phyloP scores from a whole-genome alignment of 2,797 vertebrate species.

The Mycteria americana region DNA sequence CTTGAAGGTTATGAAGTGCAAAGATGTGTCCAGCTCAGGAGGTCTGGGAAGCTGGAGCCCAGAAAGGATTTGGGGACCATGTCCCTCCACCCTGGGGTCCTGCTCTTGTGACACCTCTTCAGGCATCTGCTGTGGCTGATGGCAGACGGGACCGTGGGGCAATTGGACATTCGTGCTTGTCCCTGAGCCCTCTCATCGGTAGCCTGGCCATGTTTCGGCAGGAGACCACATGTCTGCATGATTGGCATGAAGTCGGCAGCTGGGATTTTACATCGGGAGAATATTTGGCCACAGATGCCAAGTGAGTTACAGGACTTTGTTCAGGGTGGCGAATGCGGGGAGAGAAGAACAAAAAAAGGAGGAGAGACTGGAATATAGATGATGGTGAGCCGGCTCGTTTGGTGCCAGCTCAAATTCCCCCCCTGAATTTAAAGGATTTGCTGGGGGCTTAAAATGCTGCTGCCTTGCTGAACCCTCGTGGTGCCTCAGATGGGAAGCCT shows the following conservation, averaged over 20 bases:
- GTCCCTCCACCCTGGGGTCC: background rate
- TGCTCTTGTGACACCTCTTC: background rate
- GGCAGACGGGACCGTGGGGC: fast-evolving
- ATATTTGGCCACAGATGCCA: background rate
- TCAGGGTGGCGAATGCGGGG: background rate
- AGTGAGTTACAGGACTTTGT: background rate
- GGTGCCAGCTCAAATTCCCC: background rate
- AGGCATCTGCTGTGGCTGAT: background rate
- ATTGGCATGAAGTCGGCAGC: background rate
- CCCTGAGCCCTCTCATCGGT: background rate
- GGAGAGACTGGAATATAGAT: conserved; percentile 2
- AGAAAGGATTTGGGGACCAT: background rate
- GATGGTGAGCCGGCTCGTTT: fast-evolving
- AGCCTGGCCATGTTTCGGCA: fast-evolving
- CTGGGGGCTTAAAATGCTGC: background rate
- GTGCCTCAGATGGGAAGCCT: background rate
- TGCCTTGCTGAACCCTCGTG: background rate
- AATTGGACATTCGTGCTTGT: background rate
- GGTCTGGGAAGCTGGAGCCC: background rate
- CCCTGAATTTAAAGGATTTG: background rate
- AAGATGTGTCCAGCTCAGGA: background rate
- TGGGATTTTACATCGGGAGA: background rate
- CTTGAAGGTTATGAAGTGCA: background rate
- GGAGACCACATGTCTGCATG: fast-evolving
- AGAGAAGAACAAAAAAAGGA: background rate